Percentiles rank a stretch among this genome's conserved stretches.
Conservation (phyloP, 2,797 vertebrate species). For the Limosa lapponica region DNA sequence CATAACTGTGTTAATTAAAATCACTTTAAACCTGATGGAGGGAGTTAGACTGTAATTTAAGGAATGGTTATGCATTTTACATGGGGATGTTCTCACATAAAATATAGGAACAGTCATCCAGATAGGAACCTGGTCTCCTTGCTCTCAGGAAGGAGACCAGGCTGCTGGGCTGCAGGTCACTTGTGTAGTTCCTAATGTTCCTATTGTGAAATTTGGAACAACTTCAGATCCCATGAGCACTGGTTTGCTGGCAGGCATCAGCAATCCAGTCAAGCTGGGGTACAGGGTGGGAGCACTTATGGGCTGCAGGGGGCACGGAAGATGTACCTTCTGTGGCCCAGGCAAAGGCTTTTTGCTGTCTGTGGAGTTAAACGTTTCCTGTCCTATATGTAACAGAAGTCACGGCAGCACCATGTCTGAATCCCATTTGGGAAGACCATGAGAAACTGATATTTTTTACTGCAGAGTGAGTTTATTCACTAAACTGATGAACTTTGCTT, state of each 20-base stretch:
- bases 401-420: not conserved
- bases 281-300: not conserved
- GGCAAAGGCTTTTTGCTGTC: not conserved
- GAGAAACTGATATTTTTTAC: not conserved
- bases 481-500: not conserved
- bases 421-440: not conserved
- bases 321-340: fast-evolving
- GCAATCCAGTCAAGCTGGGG: fast-evolving
- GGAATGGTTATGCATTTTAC: not conserved
- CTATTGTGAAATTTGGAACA: not conserved
- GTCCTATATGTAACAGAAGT: not conserved
- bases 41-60: not conserved
- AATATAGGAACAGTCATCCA: not conserved
- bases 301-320: not conserved
- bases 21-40: not conserved
- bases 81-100: fast-evolving
- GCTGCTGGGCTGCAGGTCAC: not conserved
- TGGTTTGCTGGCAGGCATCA: not conserved
- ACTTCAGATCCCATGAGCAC: not conserved
- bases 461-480: not conserved
- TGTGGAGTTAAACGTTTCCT: not conserved
- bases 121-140: not conserved
- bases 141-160: not conserved
- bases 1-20: not conserved
- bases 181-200: not conserved